Base-by-base conservation (phyloP, 1,140 invertebrate genomes). In the Drosophila repletoides region DNA sequence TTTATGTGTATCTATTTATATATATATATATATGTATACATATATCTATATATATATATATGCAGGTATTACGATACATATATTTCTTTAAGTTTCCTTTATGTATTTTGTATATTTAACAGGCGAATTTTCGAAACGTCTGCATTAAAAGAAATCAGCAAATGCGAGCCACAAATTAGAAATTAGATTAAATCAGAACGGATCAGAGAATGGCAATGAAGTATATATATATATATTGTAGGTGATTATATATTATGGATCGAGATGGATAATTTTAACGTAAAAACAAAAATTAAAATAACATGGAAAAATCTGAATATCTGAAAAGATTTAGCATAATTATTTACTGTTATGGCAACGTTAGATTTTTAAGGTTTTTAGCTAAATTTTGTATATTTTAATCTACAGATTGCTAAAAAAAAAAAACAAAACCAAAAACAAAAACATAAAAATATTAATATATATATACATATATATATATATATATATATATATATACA, bases 331-430 rank as follows among this genome's bases (percentile, higher is more conserved):
- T 55, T 86, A 84, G 79, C 66, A 86, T 84, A 84, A 84, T 84
- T 84, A 84, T 84, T 74, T 67, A 84, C 74, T 79, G 79, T 84
- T 84, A 86, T 71, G 77, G 67, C 28, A 58, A 52, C 56, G 67
- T 79, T 79, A 84, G 74, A 74, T 59, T 75, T 86, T 72, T 86
- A 86, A 86, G 80, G 48, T 69, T 86, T 86, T 86, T 86, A 86
- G 80, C 80, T 86, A 86, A 86, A 87, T 86, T 87, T 86, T 86
- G 80, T 86, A 87, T 86, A 72, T 87, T 86, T 86, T 80, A 86
- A 76, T 86, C 75, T 80, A 86, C 81, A 80, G 66, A 80, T 71
- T 69, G 79, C 68, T 84, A 71, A 64, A 73, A 70, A 15, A 22
- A 28, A 75, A 63, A 79, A n/a, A n/a, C n/a, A n/a, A n/a, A n/a